These are phyloP conservation scores for Neosilurus mollespiculum DNA, from an alignment of 2,797 vertebrate genomes.

Conservation along the genomic window DNA sequence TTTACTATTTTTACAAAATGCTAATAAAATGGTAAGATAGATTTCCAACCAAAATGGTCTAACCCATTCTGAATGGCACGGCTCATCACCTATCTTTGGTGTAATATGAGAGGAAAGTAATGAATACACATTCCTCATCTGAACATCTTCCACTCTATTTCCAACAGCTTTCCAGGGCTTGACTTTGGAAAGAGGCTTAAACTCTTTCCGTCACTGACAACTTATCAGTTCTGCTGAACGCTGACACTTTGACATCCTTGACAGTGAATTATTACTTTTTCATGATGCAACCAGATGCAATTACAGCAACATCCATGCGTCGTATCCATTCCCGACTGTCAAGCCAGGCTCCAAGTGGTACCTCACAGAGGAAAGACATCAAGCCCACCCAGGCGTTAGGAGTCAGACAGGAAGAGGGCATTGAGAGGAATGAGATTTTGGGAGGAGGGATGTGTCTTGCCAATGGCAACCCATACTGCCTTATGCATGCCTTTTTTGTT, in stretches of 20 bases:
- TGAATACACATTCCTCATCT: constrained; percentile 52
- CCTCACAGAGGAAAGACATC: constrained; percentile 77
- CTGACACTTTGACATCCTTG: constrained; percentile 82
- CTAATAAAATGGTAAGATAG: neutral
- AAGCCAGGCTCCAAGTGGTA: constrained; percentile 75
- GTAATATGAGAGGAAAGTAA: constrained; percentile 52
- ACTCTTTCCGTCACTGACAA: constrained; percentile 77
- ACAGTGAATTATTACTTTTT: constrained; percentile 84
- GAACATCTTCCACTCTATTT: constrained; percentile 54
- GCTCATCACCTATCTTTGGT: constrained; percentile 21
- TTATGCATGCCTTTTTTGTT: constrained; percentile 18
- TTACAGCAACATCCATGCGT: constrained; percentile 81
- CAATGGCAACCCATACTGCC: constrained; percentile 47
- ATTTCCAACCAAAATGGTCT: neutral
- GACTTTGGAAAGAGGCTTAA: constrained; percentile 71
- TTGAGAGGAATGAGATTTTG: constrained; percentile 35
- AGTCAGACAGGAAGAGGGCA: constrained; percentile 62
- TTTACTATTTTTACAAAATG: neutral
- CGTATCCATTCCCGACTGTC: constrained; percentile 79
- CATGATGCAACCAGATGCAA: constrained; percentile 83
- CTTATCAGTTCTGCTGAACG: constrained; percentile 78
- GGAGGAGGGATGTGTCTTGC: constrained; percentile 45
- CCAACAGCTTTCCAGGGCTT: constrained; percentile 62
- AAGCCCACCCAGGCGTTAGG: constrained; percentile 73
- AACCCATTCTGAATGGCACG: neutral